Evolutionary conservation across 2,797 vertebrate genomes (phyloP), one percentile per base, ranked within the genome.

Genomic region (Cynopterus sphinx): DNA sequence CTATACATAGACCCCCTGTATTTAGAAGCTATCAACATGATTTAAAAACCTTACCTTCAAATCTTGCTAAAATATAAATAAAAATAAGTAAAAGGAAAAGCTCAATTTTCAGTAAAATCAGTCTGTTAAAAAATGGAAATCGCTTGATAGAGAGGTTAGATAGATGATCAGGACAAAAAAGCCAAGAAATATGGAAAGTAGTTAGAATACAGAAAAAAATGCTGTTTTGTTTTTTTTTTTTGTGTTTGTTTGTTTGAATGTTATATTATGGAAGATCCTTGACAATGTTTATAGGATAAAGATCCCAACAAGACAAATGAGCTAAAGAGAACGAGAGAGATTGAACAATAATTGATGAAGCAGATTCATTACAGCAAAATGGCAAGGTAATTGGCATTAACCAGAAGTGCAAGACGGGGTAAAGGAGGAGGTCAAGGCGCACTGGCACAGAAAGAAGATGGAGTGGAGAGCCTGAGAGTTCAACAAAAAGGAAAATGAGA

Each of bases 31-130:
- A 67, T 43, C 28, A 49, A 39, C 8, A 65, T 2, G 3, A 53
- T 65, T 94, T 87, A 71, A 33, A 92, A 91, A 86, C 79, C n/a
- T 7, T 28, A 70, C 6, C 41, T 87, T 89, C 61, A 86, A 91
- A 68, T 68, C 36, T 31, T 33, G 36, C 61, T 88, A 77, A 93
- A 90, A 87, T 86, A 53, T 4, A 79, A 73, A 53, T 4, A 79
- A 73, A 82, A 87, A 31, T 26, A 21, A n/a, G 9, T 71, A 16
- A 70, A 77, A 87, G 21, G 21, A 71, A 83, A 92, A 46, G 10
- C 31, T 87, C 53, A 55, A 26, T 65, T 74, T 96, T 86, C 22
- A 65, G 36, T 33, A 70, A 26, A 87, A 41, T 86, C 26, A 55
- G 9, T n/a, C 22, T 87, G 4, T 71, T 93, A 26, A 61, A 78